Base-by-base conservation (phyloP, 2,888 invertebrate species). In the Hypolimnas misippus region DNA sequence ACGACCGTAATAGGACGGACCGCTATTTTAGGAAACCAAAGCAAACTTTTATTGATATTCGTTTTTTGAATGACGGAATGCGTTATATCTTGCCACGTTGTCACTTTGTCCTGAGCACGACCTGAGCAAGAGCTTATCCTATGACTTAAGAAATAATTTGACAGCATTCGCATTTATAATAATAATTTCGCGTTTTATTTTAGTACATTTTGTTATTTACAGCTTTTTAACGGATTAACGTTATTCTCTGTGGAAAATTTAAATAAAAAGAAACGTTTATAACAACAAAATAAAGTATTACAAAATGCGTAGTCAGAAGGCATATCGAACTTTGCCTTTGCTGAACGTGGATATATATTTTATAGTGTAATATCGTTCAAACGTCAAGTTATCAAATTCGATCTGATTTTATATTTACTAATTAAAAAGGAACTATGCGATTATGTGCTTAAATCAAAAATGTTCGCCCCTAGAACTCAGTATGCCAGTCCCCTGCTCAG, bases 71-170 rank as follows among this genome's bases (percentile, higher is more conserved):
- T 7, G 25, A 14, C n/a, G n/a, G n/a, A 40, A 54, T 40, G 54
- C 54, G 35, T 40, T 40, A 25, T 25, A 54, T 54, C 54, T 54
- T 54, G 54, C 54, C 54, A 54, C n/a, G 19, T 29, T 7, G 16
- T 31, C 16, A 25, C 10, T 52, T 19, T n/a, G 10, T 35, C 14
- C 52, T 19, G 33, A 49, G n/a, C 29, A 14, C 25, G 49, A 8
- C 8, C 49, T 14, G 14, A 49, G 25, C 25, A 8, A 31, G 17
- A 10, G 14, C 33, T n/a, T 38, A 3, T 53, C 38, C 38, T 53
- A 38, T 21, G 4, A 17, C 25, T 40, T 40, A 14, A n/a, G n/a
- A n/a, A n/a, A n/a, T n/a, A n/a, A n/a, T n/a, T 12, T 14, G 7
- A 49, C 29, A 29, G 14, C 29, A 49, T 49, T 25, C 49, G 49